Percentiles rank a stretch among this genome's conserved stretches.
Conservation (phyloP, 2,888 invertebrate species). For the Seladonia tumulorum region DNA sequence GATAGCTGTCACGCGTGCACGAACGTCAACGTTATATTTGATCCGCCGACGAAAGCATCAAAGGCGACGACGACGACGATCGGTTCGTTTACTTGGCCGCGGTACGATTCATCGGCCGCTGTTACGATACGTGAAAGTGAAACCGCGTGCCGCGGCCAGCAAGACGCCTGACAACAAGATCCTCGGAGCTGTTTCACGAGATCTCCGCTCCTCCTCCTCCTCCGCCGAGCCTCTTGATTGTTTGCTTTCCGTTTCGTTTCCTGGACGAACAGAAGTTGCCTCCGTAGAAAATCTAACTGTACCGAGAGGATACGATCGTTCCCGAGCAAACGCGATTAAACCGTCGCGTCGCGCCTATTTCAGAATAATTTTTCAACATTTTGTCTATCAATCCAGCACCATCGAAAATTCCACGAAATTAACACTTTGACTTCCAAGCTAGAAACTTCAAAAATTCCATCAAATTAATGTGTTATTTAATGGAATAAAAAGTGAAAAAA, state of each 20-base stretch:
- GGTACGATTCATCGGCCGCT: conserved; percentile 45
- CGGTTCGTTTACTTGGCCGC: conserved; percentile 19
- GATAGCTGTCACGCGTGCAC: not conserved
- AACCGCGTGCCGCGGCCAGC: conserved; percentile 34
- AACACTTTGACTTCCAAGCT: too few species aligned
- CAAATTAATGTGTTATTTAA: not conserved
- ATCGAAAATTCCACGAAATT: not conserved
- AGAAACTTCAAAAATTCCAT: not conserved
- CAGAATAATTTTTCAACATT: not conserved
- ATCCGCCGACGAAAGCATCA: not conserved
- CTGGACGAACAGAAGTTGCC: not conserved
- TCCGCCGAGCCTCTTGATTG: not conserved
- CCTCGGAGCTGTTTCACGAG: not conserved
- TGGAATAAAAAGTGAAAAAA: too few species aligned
- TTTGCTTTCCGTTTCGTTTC: not conserved
- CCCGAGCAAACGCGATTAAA: too few species aligned
- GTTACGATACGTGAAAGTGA: conserved; percentile 58
- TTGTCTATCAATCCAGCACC: not conserved
- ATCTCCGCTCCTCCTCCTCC: not conserved
- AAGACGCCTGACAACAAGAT: not conserved
- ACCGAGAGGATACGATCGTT: not conserved
- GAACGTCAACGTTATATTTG: not conserved
- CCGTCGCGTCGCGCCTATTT: too few species aligned
- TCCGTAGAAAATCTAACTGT: not conserved
- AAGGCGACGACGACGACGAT: conserved; percentile 14